A percentile compares a stretch with the other conserved stretches of the same genome.
These are phyloP conservation scores for Myathropa florea DNA, from an alignment of 2,888 invertebrate genomes.

Conservation along the genomic window DNA sequence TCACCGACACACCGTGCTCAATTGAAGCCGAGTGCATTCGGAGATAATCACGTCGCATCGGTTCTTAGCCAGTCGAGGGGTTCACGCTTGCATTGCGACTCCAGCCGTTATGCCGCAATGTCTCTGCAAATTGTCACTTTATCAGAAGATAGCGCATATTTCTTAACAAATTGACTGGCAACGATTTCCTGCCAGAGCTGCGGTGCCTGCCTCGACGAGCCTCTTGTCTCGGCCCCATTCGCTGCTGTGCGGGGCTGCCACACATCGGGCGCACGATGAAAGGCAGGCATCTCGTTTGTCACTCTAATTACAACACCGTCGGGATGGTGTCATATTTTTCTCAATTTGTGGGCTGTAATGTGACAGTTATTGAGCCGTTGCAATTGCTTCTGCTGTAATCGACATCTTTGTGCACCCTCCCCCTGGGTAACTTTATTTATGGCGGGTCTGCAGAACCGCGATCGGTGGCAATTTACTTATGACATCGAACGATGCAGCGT, in stretches of 20 bases:
- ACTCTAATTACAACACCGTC: conserved; percentile 46
- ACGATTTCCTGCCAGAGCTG: neutral
- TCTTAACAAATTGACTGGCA: neutral
- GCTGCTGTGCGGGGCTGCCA: too few species aligned
- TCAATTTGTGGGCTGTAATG: conserved; percentile 36
- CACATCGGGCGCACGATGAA: neutral
- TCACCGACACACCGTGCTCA: neutral
- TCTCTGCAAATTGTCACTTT: neutral
- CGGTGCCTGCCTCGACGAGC: neutral
- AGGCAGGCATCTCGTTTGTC: neutral
- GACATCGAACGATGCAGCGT: neutral
- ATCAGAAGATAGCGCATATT: neutral
- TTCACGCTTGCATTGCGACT: too few species aligned
- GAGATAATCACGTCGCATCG: neutral
- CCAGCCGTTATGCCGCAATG: neutral
- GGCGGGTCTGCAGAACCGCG: neutral
- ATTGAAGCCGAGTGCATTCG: neutral
- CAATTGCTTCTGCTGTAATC: neutral
- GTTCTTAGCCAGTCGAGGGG: neutral
- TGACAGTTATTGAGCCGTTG: conserved; percentile 39
- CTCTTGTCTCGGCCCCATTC: neutral
- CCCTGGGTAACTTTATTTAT: neutral
- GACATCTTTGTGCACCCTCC: neutral
- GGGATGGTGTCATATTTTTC: conserved; percentile 40
- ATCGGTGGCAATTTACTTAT: conserved; percentile 12